These are phyloP conservation scores for Agelas oroides DNA, from an alignment of 37 sponge, comb jelly and placozoan genomes.

Conservation along the genomic window DNA sequence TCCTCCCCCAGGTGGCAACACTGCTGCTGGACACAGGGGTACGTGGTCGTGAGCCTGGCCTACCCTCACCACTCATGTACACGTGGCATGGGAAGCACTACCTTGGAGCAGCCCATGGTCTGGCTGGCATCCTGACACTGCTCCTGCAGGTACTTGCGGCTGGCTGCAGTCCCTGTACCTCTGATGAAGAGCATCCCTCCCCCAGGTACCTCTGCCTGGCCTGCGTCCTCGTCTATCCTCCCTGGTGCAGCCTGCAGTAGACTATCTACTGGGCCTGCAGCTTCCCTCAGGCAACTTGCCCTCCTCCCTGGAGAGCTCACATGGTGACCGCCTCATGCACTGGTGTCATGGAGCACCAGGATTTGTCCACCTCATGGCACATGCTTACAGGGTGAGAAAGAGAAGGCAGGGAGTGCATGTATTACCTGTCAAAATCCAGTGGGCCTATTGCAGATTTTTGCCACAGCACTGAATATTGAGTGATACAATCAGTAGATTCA, in stretches of 20 bases:
- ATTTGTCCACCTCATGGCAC: constrained; percentile 71
- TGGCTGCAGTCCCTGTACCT: not conserved
- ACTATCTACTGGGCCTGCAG: constrained; percentile 64
- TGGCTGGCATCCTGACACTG: constrained; percentile 83
- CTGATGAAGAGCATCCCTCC: not conserved
- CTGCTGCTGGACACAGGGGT: constrained; percentile 70
- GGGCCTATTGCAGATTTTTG: too few species aligned
- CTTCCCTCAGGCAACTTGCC: constrained; percentile 80
- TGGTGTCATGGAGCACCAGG: constrained; percentile 99
- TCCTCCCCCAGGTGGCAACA: constrained; percentile 27
- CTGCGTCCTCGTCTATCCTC: not conserved
- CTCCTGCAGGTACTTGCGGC: constrained; percentile 71
- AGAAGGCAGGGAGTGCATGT: not conserved
- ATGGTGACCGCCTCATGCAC: constrained; percentile 82
- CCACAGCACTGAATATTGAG: not conserved
- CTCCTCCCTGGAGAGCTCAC: constrained; percentile 73
- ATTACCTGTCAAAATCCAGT: not conserved
- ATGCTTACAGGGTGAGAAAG: constrained; percentile 70
- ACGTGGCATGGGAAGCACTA: constrained; percentile 94
- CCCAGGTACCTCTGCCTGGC: not conserved
- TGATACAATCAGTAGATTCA: not conserved
- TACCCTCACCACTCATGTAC: constrained; percentile 83
- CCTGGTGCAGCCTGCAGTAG: constrained; percentile 52
- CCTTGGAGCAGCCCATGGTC: constrained; percentile 97
- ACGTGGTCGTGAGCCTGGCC: constrained; percentile 37